A percentile compares a stretch with the other conserved stretches of the same genome.
These are phyloP conservation scores for Ommatoiulus sabulosus DNA, from an alignment of 2,888 invertebrate species.

Conservation along the genomic window DNA sequence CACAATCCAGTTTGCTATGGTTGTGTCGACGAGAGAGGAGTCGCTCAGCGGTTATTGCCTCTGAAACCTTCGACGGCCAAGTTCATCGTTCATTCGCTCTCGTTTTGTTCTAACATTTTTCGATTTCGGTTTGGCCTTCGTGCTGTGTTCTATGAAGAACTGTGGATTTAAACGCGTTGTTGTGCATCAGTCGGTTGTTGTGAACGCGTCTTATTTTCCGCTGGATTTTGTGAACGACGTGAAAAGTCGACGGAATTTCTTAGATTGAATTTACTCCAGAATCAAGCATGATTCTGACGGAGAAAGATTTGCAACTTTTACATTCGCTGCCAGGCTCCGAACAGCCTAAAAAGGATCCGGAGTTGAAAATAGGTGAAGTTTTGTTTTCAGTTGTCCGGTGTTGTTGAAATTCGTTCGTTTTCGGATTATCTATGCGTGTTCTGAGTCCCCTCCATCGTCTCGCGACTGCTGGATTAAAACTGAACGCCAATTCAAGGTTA, in stretches of 20 bases:
- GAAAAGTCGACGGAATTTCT: slow-evolving; percentile 4
- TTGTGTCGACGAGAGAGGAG: background rate
- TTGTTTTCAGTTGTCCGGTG: background rate
- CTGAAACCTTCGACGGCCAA: background rate
- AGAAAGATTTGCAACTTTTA: slow-evolving; percentile 63
- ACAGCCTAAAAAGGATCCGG: slow-evolving; percentile 62
- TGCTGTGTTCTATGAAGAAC: slow-evolving; percentile 8
- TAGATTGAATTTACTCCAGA: background rate
- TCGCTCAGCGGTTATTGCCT: background rate
- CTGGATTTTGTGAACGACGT: background rate
- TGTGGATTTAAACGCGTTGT: slow-evolving; percentile 37
- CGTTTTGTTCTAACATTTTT: background rate
- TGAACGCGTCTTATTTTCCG: background rate
- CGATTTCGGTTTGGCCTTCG: too few relatives aligned
- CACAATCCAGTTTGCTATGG: background rate
- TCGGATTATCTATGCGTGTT: background rate
- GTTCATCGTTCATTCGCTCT: background rate
- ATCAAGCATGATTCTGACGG: slow-evolving; percentile 63
- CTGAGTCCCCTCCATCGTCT: background rate
- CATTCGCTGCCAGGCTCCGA: slow-evolving; percentile 61
- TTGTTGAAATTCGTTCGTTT: background rate
- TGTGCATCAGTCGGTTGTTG: slow-evolving; percentile 21
- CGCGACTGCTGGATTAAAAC: background rate
- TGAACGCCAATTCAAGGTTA: slow-evolving; percentile 49
- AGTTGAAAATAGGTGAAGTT: slow-evolving; percentile 63